Conservation (phyloP, 1,140 invertebrate genomes). For the Papilio polyxenes region DNA sequence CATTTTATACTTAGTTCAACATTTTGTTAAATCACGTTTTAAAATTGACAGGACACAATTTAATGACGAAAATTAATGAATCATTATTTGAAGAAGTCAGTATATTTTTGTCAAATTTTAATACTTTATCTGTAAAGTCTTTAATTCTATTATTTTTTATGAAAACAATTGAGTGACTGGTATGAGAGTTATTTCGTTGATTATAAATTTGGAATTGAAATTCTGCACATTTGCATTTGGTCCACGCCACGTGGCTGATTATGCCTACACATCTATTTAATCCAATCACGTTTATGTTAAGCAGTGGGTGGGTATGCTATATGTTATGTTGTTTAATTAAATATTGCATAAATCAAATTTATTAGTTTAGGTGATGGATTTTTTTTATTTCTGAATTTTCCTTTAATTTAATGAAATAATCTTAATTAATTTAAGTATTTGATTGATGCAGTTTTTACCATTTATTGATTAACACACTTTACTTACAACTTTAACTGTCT, state of each 20-base stretch:
- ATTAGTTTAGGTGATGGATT: not conserved
- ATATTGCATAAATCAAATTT: not conserved
- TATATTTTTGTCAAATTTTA: no score
- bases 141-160: not conserved
- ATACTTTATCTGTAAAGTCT: not conserved
- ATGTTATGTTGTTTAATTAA: not conserved
- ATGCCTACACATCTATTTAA: not conserved
- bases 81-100: not conserved
- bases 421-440: no score
- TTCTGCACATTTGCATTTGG: not conserved
- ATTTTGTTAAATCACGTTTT: no score
- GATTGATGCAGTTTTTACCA: no score
- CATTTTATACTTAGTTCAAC: not conserved
- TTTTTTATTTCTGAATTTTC: not conserved
- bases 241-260: slow-evolving; percentile 1
- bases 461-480: no score
- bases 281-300: not conserved
- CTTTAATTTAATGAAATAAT: no score
- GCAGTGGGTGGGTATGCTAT: not conserved
- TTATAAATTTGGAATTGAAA: not conserved
- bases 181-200: not conserved
- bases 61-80: not conserved
- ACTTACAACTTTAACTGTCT: no score
- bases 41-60: no score
- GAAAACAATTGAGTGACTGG: not conserved